Evolutionary conservation across 2,113 vertebrate genomes (phyloP).

Genomic region (Antidorcas marsupialis): DNA sequence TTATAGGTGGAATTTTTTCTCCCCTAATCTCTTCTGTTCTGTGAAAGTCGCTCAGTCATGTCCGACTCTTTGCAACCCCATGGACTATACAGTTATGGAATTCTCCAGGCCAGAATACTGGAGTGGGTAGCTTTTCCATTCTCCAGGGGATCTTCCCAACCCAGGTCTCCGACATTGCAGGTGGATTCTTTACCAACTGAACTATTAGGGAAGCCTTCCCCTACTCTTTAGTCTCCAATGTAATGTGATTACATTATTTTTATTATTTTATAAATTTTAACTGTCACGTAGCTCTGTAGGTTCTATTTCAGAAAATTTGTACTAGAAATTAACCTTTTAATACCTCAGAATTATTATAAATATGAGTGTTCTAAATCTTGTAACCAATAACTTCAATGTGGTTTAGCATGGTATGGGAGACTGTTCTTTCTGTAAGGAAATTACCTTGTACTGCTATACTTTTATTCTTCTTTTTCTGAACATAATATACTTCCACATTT

Average conservation of each 20-base stretch:
- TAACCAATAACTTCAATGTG: background rate
- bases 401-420: background rate
- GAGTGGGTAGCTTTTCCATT: background rate
- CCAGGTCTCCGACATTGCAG: background rate
- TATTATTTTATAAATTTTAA: slow-evolving; percentile 35
- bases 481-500: background rate
- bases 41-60: background rate
- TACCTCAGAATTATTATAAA: background rate
- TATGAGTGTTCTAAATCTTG: background rate
- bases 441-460: background rate
- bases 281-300: background rate
- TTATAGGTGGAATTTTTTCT: background rate
- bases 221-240: background rate
- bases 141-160: background rate
- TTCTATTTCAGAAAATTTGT: background rate
- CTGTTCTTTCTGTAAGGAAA: background rate
- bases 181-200: background rate
- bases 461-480: background rate
- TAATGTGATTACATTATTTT: background rate
- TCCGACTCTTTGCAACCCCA: background rate
- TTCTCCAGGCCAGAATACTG: background rate
- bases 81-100: background rate
- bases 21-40: background rate
- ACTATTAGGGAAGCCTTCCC: background rate
- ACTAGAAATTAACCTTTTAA: background rate